Conservation (phyloP, 2,113 vertebrate species). For the Chamaetylas fuelleborni region DNA sequence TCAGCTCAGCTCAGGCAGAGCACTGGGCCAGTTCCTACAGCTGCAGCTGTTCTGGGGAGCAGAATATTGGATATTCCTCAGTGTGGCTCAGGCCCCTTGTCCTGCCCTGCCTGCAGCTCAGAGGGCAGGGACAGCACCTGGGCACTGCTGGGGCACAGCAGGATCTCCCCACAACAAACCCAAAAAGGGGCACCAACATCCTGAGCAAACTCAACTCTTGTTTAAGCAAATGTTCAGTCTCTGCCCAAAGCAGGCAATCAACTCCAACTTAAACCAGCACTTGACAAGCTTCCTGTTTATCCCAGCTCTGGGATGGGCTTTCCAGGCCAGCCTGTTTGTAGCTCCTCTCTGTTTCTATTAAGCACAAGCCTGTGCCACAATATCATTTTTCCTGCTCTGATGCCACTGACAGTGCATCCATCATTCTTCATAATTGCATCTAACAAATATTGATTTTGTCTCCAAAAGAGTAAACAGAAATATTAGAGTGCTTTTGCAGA, state of each 20-base stretch:
- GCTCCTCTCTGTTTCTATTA: not conserved
- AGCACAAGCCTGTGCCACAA: not conserved
- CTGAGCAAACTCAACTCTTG: accelerated
- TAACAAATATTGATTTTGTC: slow-evolving; percentile 53
- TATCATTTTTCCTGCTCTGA: not conserved
- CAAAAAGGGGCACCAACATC: not conserved
- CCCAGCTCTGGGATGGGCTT: not conserved
- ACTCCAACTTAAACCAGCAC: not conserved
- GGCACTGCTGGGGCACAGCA: not conserved
- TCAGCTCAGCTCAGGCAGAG: not conserved
- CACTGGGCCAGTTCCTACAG: accelerated
- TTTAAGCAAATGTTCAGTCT: not conserved
- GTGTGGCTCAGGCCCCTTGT: no score
- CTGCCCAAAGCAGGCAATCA: not conserved
- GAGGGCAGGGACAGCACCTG: not conserved
- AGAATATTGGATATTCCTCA: accelerated
- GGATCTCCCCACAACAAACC: not conserved
- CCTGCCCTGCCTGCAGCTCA: accelerated
- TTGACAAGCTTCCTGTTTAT: not conserved
- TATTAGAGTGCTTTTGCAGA: slow-evolving; percentile 13
- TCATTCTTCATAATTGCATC: slow-evolving; percentile 53
- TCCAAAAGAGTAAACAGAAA: slow-evolving; percentile 38
- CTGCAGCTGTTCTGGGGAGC: not conserved
- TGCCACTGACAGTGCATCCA: not conserved
- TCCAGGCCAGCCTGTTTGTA: not conserved